Conservation (phyloP, 2,797 vertebrate species). For the Falco concolor region DNA sequence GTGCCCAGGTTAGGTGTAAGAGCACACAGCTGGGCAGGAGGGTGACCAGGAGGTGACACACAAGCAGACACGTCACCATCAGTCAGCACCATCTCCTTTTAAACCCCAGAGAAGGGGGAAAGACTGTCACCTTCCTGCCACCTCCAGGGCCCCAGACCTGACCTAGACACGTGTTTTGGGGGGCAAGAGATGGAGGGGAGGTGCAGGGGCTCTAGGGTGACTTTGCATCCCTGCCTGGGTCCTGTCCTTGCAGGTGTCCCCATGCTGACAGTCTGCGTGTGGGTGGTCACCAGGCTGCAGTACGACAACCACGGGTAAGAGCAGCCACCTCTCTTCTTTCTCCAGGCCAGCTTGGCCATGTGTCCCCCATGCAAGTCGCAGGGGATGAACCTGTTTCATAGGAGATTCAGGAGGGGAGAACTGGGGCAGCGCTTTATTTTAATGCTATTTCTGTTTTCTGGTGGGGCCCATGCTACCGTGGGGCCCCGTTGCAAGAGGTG, state of each 20-base stretch:
- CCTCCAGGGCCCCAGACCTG: neutral
- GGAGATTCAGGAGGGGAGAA: neutral
- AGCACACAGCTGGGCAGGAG: neutral
- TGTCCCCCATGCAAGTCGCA: neutral
- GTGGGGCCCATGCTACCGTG: rapidly evolving
- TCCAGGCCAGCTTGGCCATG: rapidly evolving
- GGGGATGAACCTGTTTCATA: neutral
- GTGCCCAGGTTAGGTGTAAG: neutral
- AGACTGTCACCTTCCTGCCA: neutral
- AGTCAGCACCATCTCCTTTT: neutral
- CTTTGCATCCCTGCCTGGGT: neutral
- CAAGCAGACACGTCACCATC: neutral
- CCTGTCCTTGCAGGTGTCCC: slow-evolving; percentile 79
- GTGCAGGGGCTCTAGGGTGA: neutral
- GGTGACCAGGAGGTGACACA: neutral
- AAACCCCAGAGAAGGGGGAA: neutral
- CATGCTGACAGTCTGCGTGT: slow-evolving; percentile 75
- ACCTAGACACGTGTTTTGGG: rapidly evolving
- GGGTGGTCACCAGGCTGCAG: slow-evolving; percentile 81
- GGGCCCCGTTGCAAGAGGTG: neutral
- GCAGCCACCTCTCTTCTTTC: neutral
- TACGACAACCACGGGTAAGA: slow-evolving; percentile 81
- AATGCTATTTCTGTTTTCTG: neutral
- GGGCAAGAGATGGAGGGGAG: neutral
- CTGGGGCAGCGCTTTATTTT: neutral